These are phyloP conservation scores for Palythoa heliodiscus DNA, from an alignment of 92 coral and sea anemone species.

Conservation along the genomic window DNA sequence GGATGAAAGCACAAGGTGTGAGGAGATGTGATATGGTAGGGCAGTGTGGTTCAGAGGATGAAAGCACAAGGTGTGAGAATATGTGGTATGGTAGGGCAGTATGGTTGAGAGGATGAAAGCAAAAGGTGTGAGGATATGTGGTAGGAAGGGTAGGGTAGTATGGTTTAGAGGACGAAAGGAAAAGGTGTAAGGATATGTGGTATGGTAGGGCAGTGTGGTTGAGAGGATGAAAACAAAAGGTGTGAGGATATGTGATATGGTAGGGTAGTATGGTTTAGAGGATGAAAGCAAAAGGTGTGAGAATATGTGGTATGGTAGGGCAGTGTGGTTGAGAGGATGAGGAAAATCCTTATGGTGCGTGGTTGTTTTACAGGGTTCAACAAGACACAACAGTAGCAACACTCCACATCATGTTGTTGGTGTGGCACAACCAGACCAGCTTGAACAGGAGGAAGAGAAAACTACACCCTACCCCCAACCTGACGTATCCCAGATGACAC, in stretches of 20 bases:
- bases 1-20: neutral
- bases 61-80: neutral
- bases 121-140: neutral
- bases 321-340: neutral
- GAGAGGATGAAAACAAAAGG: neutral
- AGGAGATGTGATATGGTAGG: neutral
- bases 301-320: neutral
- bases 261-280: too few relatives aligned
- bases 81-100: neutral
- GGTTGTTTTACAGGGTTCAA: constrained; percentile 55
- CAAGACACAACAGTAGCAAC: constrained; percentile 56
- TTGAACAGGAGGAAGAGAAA: constrained; percentile 75
- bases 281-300: neutral
- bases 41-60: too few relatives aligned
- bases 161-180: neutral
- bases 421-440: constrained; percentile 50
- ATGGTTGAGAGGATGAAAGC: neutral
- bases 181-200: neutral
- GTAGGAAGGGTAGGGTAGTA: too few relatives aligned
- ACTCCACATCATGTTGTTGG: constrained; percentile 5
- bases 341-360: neutral
- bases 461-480: constrained; percentile 71
- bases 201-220: neutral
- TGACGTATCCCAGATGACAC: constrained; percentile 90
- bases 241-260: neutral